A percentile compares a stretch with the other conserved stretches of the same genome.
Evolutionary conservation across 1,140 invertebrate genomes (phyloP).

Genomic region (Conopomorpha cramerella): DNA sequence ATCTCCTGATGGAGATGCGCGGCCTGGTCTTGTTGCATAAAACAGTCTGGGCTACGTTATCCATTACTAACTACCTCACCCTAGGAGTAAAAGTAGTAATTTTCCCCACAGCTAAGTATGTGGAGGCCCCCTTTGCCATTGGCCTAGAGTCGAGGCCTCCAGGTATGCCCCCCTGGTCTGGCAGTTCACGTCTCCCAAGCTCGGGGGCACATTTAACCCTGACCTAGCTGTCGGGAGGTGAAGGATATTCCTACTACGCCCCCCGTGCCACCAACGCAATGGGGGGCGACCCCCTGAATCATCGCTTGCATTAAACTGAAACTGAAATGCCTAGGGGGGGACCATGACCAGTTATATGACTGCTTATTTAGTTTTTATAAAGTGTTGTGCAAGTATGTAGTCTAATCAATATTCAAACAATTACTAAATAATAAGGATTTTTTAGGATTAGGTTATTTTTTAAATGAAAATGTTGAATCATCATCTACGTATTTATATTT

Average conservation of each 20-base stretch:
- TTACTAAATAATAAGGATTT: neutral
- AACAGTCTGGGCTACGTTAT: neutral
- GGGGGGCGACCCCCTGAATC: slow-evolving; percentile 24
- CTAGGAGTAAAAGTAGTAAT: too few relatives aligned
- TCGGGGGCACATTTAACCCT: slow-evolving; percentile 52
- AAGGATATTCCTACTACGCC: slow-evolving; percentile 54
- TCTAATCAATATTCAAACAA: neutral
- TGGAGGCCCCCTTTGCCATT: slow-evolving; percentile 1
- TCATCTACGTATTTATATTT: neutral
- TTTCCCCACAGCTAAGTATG: neutral
- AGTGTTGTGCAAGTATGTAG: neutral
- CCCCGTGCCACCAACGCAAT: slow-evolving; percentile 27
- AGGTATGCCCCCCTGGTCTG: slow-evolving; percentile 47
- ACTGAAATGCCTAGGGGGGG: neutral
- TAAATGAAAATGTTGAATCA: neutral
- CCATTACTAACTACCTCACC: too few relatives aligned
- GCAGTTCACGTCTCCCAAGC: slow-evolving; percentile 30
- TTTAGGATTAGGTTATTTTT: neutral
- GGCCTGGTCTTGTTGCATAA: neutral
- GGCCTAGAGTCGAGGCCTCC: slow-evolving; percentile 16
- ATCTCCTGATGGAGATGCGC: neutral
- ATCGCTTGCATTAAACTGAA: slow-evolving; percentile 37
- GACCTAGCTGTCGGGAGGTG: slow-evolving; percentile 43
- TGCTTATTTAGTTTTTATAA: too few relatives aligned
- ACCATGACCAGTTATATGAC: neutral